Evolutionary conservation across 2,888 invertebrate species (phyloP).

Genomic region (Panorpa germanica): DNA sequence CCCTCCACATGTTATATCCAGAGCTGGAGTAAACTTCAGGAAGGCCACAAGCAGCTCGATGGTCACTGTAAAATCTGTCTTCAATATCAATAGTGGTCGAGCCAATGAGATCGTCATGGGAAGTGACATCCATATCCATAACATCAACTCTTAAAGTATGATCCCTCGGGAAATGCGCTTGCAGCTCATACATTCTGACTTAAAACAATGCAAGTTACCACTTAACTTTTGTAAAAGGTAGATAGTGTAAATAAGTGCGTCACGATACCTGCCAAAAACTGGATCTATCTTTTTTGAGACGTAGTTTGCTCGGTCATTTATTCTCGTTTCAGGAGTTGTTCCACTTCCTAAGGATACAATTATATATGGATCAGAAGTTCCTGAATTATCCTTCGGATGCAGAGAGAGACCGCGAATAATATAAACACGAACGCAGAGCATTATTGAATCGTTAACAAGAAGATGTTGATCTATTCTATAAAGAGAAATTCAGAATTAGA

Average conservation of each 20-base stretch:
- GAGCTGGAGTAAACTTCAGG: slow-evolving; percentile 43
- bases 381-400: slow-evolving; percentile 45
- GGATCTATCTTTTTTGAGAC: slow-evolving; percentile 60
- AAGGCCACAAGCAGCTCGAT: slow-evolving; percentile 63
- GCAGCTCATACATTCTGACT: slow-evolving; percentile 46
- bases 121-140: slow-evolving; percentile 50
- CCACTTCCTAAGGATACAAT: slow-evolving; percentile 46
- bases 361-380: slow-evolving; percentile 64
- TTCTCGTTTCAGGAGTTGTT: slow-evolving; percentile 22
- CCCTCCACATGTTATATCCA: slow-evolving; percentile 66
- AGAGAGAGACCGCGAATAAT: slow-evolving; percentile 52
- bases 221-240: not conserved
- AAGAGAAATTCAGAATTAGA: slow-evolving; percentile 8
- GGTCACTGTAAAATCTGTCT: slow-evolving; percentile 62
- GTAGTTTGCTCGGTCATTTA: slow-evolving; percentile 49
- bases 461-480: slow-evolving; percentile 34
- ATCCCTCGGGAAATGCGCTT: slow-evolving; percentile 54
- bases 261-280: slow-evolving; percentile 55
- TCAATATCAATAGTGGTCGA: slow-evolving; percentile 73
- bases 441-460: slow-evolving; percentile 38
- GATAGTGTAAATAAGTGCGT: no score
- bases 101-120: slow-evolving; percentile 64
- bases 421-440: slow-evolving; percentile 57
- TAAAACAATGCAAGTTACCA: not conserved
- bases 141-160: slow-evolving; percentile 52